phyloP scores from a whole-genome alignment of 2,113 vertebrate genomes.

The Mesembrinibis cayennensis region DNA sequence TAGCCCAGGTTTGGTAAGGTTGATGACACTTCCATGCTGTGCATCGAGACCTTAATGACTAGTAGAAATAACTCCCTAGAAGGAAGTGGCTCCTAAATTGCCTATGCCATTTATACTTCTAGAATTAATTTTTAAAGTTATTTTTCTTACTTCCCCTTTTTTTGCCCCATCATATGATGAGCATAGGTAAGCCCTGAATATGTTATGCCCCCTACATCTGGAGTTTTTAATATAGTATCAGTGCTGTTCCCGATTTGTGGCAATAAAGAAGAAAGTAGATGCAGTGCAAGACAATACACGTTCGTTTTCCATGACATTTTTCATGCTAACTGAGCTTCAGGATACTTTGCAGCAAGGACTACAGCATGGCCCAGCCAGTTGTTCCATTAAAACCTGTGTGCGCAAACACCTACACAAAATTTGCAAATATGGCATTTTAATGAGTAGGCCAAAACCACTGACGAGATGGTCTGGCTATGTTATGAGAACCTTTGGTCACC shows the following conservation, averaged over 20 bases:
- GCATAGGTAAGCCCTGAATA: neutral
- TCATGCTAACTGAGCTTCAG: neutral
- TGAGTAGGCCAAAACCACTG: neutral
- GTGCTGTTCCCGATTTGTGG: neutral
- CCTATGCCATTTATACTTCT: neutral
- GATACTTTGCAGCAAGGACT: neutral
- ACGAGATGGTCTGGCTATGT: neutral
- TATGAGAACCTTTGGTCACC: neutral
- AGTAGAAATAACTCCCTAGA: neutral
- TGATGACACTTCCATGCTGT: neutral
- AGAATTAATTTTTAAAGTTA: neutral
- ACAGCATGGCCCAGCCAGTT: neutral
- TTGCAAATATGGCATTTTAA: neutral
- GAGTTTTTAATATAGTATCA: neutral
- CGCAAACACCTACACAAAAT: too few species aligned
- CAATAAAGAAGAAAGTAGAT: neutral
- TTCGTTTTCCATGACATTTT: neutral
- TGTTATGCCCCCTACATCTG: neutral
- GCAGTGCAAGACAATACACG: neutral
- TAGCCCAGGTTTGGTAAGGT: neutral
- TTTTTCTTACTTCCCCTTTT: neutral
- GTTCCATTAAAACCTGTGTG: neutral
- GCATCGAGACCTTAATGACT: neutral
- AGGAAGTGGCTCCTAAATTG: neutral
- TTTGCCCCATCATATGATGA: accelerated